These are phyloP conservation scores for Oncopeltus fasciatus DNA, from an alignment of 1,140 invertebrate species.

Conservation along the genomic window DNA sequence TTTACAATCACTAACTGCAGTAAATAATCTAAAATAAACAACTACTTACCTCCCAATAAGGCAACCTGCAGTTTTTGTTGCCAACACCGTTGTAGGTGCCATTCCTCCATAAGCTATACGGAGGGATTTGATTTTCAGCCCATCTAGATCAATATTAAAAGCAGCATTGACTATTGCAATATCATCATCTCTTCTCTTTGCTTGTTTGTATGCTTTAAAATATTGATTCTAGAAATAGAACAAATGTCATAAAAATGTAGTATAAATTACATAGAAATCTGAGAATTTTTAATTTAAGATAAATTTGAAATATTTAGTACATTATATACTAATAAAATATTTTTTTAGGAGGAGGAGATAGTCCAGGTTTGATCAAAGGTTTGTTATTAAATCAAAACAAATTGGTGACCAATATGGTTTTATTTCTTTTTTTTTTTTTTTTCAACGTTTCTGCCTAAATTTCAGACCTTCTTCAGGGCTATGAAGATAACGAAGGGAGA, in stretches of 20 bases:
- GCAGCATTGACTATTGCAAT: conserved; percentile 89
- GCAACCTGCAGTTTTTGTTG: conserved; percentile 46
- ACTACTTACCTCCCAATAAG: conserved; percentile 42
- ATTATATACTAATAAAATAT: too few relatives aligned
- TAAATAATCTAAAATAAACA: conserved; percentile 5
- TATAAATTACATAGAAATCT: neutral
- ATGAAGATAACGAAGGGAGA: too few relatives aligned
- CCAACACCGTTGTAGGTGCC: conserved; percentile 72
- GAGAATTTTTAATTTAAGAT: too few relatives aligned
- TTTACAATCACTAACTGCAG: too few relatives aligned
- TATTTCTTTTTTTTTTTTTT: too few relatives aligned
- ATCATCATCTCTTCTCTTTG: conserved; percentile 80
- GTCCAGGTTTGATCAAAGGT: too few relatives aligned
- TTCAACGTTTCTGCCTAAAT: too few relatives aligned
- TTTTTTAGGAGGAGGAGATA: too few relatives aligned
- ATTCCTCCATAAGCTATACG: conserved; percentile 75
- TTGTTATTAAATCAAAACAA: too few relatives aligned
- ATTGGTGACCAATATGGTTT: too few relatives aligned
- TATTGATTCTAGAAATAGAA: conserved; percentile 44
- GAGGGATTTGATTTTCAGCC: conserved; percentile 39
- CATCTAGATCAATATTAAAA: conserved; percentile 36
- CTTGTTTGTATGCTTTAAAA: conserved; percentile 83
- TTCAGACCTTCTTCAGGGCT: too few relatives aligned
- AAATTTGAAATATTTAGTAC: too few relatives aligned
- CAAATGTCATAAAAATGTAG: neutral